phyloP scores from a whole-genome alignment of 2,113 vertebrate genomes.

The Chloropsis hardwickii region DNA sequence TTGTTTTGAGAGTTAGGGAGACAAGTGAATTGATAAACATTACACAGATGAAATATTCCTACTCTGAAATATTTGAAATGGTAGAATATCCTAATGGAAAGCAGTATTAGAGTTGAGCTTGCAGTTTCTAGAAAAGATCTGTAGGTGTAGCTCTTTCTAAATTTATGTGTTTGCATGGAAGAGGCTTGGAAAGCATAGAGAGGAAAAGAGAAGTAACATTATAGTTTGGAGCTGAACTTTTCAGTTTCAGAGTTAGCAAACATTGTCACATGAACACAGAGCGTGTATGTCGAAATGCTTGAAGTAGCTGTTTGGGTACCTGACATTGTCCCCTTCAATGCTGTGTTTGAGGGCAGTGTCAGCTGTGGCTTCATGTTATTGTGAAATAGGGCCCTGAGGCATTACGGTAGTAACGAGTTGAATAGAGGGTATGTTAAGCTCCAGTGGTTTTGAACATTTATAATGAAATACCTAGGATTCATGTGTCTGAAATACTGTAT shows the following conservation, averaged over 20 bases:
- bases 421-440: background rate
- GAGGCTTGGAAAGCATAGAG: background rate
- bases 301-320: background rate
- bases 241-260: too few relatives aligned
- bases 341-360: background rate
- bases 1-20: background rate
- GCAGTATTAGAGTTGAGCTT: background rate
- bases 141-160: slow-evolving; percentile 38
- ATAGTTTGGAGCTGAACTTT: background rate
- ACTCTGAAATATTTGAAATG: background rate
- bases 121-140: background rate
- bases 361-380: background rate
- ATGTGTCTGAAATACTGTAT: background rate
- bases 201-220: background rate
- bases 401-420: background rate
- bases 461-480: background rate
- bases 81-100: background rate
- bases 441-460: background rate
- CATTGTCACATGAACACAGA: background rate
- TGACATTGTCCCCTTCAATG: background rate
- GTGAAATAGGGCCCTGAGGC: background rate
- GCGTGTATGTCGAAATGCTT: background rate
- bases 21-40: background rate
- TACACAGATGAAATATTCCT: background rate
- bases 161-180: background rate